A percentile compares a stretch with the other conserved stretches of the same genome.
These are phyloP conservation scores for Sebastes fasciatus DNA, from an alignment of 2,113 vertebrate genomes.

Conservation along the genomic window DNA sequence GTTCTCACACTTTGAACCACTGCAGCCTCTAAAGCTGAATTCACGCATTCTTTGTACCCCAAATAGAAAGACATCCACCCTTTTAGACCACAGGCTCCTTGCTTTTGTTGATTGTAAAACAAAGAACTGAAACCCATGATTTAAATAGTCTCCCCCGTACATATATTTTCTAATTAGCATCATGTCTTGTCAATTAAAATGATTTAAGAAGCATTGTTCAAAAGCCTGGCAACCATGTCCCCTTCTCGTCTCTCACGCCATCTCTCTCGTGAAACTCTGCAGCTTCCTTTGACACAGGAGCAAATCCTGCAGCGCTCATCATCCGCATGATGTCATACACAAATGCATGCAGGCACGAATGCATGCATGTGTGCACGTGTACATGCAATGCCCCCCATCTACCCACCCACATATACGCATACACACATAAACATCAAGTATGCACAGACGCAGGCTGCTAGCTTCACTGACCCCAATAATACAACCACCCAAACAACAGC, in stretches of 20 bases:
- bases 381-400: conserved; percentile 13
- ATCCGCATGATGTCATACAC: conserved; percentile 9
- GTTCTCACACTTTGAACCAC: neutral
- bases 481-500: conserved; percentile 67
- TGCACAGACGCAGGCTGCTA: conserved; percentile 52
- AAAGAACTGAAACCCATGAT: neutral
- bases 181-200: neutral
- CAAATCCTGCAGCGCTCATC: conserved; percentile 7
- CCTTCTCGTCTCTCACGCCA: neutral
- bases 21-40: neutral
- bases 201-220: neutral
- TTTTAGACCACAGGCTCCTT: neutral
- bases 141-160: neutral
- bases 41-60: neutral
- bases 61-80: neutral
- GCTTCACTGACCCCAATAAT: conserved; percentile 78
- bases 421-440: conserved; percentile 21
- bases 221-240: conserved; percentile 12
- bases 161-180: conserved; percentile 5
- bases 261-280: conserved; percentile 19
- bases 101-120: neutral
- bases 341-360: neutral
- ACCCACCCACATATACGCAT: conserved; percentile 19
- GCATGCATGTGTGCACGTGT: neutral
- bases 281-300: neutral